phyloP scores from a whole-genome alignment of 1,140 invertebrate genomes.

The Penaeus japonicus region DNA sequence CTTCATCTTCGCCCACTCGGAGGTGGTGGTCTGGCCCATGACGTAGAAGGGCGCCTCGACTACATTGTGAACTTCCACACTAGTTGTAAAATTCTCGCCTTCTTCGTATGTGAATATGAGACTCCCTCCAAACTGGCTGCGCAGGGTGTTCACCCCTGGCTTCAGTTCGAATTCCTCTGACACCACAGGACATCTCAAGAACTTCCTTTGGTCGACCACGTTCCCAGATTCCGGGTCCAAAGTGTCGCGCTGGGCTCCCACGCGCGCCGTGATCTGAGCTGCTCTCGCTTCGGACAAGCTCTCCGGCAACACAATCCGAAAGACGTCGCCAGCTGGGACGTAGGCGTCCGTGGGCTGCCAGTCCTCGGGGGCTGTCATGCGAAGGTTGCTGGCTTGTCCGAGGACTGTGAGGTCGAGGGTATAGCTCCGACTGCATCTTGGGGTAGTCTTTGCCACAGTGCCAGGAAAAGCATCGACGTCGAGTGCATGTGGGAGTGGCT shows the following conservation, averaged over 20 bases:
- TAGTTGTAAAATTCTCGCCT: not conserved
- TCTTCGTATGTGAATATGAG: constrained; percentile 25
- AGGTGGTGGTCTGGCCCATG: too few relatives aligned
- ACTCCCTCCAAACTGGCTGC: constrained; percentile 35
- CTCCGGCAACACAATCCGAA: not conserved
- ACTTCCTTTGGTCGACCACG: not conserved
- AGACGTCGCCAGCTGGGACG: not conserved
- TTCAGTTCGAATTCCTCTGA: constrained; percentile 27
- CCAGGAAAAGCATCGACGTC: constrained; percentile 18
- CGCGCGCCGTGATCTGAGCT: constrained; percentile 20
- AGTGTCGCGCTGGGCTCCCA: constrained; percentile 21
- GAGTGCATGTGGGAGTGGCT: not conserved
- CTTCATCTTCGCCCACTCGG: not conserved
- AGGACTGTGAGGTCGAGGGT: not conserved
- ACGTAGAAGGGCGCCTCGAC: too few relatives aligned
- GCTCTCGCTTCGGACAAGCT: not conserved
- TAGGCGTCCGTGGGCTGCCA: constrained; percentile 32
- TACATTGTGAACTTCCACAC: constrained; percentile 19
- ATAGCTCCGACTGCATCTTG: not conserved
- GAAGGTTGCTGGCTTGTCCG: not conserved
- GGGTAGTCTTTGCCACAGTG: not conserved
- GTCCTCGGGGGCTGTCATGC: constrained; percentile 30
- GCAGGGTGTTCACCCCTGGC: constrained; percentile 8
- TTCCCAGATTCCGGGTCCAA: not conserved
- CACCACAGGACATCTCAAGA: constrained; percentile 17